phyloP scores from a whole-genome alignment of 2,113 vertebrate genomes.

The Panthera tigris region DNA sequence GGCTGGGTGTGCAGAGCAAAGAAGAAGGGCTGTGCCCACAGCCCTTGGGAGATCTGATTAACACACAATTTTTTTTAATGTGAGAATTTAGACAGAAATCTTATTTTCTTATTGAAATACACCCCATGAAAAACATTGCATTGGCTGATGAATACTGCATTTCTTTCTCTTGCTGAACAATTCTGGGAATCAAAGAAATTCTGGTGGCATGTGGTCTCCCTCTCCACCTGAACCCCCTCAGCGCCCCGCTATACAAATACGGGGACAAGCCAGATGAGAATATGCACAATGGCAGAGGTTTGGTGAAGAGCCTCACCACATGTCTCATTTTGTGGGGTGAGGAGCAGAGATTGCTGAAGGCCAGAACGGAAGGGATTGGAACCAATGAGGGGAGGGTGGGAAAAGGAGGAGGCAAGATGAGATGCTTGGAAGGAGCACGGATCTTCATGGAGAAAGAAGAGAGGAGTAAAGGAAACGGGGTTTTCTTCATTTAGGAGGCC shows the following conservation, averaged over 20 bases:
- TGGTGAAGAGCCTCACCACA: accelerated
- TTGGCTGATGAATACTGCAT: not conserved
- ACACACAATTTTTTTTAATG: not conserved
- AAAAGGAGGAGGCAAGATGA: not conserved
- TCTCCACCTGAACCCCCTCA: too few relatives aligned
- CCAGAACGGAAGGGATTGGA: too few relatives aligned
- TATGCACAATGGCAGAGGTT: not conserved
- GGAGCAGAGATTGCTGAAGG: not conserved
- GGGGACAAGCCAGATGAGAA: accelerated
- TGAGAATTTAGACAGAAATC: not conserved
- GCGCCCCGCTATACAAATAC: accelerated
- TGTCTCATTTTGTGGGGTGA: too few relatives aligned
- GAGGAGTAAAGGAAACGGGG: too few relatives aligned
- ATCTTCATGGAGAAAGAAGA: not conserved
- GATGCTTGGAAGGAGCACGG: accelerated
- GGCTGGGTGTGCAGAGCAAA: not conserved
- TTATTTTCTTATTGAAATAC: not conserved
- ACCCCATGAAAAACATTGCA: not conserved
- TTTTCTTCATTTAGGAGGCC: not conserved
- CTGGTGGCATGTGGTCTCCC: not conserved
- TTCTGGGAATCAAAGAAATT: not conserved
- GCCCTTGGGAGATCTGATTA: not conserved
- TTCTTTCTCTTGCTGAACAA: not conserved
- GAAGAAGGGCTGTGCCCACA: too few relatives aligned
- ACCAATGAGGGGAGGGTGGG: accelerated